Conservation (phyloP, 2,797 vertebrate species). For the Orientallactaga sibirica region DNA sequence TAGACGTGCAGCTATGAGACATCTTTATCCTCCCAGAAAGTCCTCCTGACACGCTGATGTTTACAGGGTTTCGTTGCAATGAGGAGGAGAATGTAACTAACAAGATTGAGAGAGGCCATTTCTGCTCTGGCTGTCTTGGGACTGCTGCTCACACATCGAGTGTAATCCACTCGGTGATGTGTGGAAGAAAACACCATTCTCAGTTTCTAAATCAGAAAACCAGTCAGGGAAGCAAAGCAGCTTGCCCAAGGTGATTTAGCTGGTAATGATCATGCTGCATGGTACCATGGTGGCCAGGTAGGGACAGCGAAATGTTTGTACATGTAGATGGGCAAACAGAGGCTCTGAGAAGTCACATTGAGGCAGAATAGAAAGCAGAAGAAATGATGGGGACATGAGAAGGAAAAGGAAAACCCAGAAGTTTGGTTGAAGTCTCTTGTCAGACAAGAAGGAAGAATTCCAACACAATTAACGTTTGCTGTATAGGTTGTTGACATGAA, state of each 20-base stretch:
- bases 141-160: background rate
- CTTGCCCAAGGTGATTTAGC: background rate
- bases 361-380: too few species aligned
- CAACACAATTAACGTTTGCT: too few species aligned
- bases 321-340: background rate
- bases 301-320: background rate
- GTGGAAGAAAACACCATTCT: background rate
- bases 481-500: too few species aligned
- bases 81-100: background rate
- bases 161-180: background rate
- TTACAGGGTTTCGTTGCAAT: background rate
- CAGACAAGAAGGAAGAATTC: too few species aligned
- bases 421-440: too few species aligned
- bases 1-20: background rate
- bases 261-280: background rate
- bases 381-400: too few species aligned
- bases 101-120: background rate
- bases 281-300: rapidly evolving
- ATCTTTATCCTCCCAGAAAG: background rate
- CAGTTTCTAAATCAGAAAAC: background rate
- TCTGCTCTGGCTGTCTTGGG: background rate
- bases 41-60: background rate
- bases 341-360: background rate
- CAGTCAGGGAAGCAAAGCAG: background rate
- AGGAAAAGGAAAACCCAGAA: too few species aligned